Conservation (phyloP, 2,113 vertebrate species). For the Sander lucioperca region DNA sequence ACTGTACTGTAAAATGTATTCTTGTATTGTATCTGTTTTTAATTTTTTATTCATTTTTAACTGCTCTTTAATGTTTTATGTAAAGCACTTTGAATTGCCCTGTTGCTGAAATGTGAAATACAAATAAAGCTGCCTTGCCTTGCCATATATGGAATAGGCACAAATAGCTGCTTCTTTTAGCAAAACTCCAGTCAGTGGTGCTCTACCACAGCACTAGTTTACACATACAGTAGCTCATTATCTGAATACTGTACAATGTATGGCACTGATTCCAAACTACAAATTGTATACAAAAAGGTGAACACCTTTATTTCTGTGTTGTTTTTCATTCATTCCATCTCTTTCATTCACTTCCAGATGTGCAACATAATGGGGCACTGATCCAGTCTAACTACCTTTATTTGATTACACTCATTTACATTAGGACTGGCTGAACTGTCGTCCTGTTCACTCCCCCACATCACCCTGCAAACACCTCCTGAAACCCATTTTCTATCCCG, state of each 20-base stretch:
- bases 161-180: conserved; percentile 16
- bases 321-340: conserved; percentile 16
- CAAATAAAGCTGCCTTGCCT: too few species aligned
- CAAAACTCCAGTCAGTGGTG: not conserved
- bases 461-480: conserved; percentile 20
- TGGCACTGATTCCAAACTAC: conserved; percentile 4
- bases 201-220: not conserved
- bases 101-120: too few species aligned
- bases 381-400: conserved; percentile 38
- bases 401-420: conserved; percentile 55
- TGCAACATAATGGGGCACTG: conserved; percentile 16
- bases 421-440: conserved; percentile 43
- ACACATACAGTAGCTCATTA: not conserved
- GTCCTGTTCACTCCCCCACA: conserved; percentile 1
- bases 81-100: too few species aligned
- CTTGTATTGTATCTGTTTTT: too few species aligned
- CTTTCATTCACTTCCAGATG: conserved; percentile 11
- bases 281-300: not conserved
- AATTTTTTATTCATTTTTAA: too few species aligned
- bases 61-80: too few species aligned
- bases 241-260: not conserved
- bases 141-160: not conserved
- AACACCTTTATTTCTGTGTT: not conserved
- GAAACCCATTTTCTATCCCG: conserved; percentile 19
- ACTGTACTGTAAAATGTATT: too few species aligned